These are phyloP conservation scores for Macrosteles quadrilineatus DNA, from an alignment of 1,140 invertebrate species.

Conservation along the genomic window DNA sequence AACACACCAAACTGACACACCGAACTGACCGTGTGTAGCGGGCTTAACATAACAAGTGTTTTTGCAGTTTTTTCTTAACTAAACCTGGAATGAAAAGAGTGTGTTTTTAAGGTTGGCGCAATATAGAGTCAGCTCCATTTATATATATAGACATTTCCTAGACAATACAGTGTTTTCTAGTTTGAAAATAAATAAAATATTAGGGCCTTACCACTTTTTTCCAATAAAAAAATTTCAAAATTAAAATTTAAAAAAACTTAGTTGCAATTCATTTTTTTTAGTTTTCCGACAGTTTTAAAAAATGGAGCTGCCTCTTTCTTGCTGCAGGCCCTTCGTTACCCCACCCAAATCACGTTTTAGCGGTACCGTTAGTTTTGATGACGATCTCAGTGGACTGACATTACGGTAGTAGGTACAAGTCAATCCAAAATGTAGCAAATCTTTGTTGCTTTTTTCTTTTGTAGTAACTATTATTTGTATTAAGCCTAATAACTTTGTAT, in stretches of 20 bases:
- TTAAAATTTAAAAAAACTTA: too few relatives aligned
- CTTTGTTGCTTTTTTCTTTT: neutral
- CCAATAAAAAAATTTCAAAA: too few relatives aligned
- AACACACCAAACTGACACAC: too few relatives aligned
- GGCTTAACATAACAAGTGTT: too few relatives aligned
- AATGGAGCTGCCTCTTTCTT: slow-evolving; percentile 11
- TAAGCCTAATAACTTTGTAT: too few relatives aligned
- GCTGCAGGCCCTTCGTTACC: too few relatives aligned
- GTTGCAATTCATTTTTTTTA: too few relatives aligned
- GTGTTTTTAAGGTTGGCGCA: neutral
- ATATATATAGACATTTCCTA: neutral
- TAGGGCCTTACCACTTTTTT: neutral
- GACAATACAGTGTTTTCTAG: neutral
- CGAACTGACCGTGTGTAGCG: too few relatives aligned
- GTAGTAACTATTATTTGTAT: neutral
- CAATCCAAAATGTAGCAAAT: neutral
- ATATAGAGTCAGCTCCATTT: neutral
- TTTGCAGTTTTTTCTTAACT: too few relatives aligned
- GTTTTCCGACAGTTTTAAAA: slow-evolving; percentile 4
- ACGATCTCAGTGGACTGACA: slow-evolving; percentile 1
- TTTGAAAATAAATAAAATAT: neutral
- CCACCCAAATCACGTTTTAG: neutral
- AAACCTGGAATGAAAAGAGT: too few relatives aligned
- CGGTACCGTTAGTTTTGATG: neutral
- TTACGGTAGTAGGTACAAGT: neutral